A percentile compares a stretch with the other conserved stretches of the same genome.
These are phyloP conservation scores for Dicycla oo DNA, from an alignment of 2,888 invertebrate genomes.

Conservation along the genomic window DNA sequence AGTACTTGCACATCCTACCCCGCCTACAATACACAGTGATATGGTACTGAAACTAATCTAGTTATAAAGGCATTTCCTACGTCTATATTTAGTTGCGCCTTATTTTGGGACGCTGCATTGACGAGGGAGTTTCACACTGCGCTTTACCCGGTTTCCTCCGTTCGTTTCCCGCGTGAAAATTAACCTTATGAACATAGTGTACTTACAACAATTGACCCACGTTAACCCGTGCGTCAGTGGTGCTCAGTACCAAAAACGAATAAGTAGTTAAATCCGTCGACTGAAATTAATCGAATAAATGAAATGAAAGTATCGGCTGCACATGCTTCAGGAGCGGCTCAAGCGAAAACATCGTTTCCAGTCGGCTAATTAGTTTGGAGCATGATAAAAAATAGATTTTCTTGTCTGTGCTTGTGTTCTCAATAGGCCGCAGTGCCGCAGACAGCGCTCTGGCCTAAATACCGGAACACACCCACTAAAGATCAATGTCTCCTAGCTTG, in stretches of 20 bases:
- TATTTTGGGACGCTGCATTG: slow-evolving; percentile 85
- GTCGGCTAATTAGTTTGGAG: slow-evolving; percentile 75
- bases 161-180: slow-evolving; percentile 69
- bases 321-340: slow-evolving; percentile 66
- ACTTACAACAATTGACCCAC: slow-evolving; percentile 53
- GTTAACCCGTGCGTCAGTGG: slow-evolving; percentile 56
- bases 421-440: slow-evolving; percentile 71
- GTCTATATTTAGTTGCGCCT: slow-evolving; percentile 80
- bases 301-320: slow-evolving; percentile 78
- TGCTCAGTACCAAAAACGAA: slow-evolving; percentile 54
- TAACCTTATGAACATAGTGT: slow-evolving; percentile 40
- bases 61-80: slow-evolving; percentile 63
- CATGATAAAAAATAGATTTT: slow-evolving; percentile 83
- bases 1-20: slow-evolving; percentile 70
- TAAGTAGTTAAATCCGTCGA: slow-evolving; percentile 54
- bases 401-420: slow-evolving; percentile 75
- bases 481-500: slow-evolving; percentile 64
- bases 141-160: slow-evolving; percentile 72
- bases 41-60: slow-evolving; percentile 41
- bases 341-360: slow-evolving; percentile 71
- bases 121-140: slow-evolving; percentile 77
- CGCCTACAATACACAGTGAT: slow-evolving; percentile 44
- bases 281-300: slow-evolving; percentile 66
- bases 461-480: slow-evolving; percentile 72
- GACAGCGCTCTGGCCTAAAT: slow-evolving; percentile 81